A percentile compares a stretch with the other conserved stretches of the same genome.
Conservation (phyloP, 2,113 vertebrate species). For the Chelonoidis abingdonii region DNA sequence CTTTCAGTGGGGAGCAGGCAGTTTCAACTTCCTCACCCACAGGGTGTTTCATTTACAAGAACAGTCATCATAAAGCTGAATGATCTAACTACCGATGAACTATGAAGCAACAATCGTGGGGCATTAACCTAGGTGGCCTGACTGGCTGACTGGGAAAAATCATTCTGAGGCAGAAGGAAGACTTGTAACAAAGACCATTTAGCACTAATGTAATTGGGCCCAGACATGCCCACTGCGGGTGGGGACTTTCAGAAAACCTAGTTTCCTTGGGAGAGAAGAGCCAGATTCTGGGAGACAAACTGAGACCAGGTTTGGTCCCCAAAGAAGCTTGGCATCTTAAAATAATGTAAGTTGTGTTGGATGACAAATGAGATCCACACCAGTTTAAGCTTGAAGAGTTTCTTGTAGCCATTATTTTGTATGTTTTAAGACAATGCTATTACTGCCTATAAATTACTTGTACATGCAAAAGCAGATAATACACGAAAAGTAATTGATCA, state of each 20-base stretch:
- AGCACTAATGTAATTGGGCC: not conserved
- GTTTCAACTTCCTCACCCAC: not conserved
- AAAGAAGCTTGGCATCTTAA: not conserved
- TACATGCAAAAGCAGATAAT: not conserved
- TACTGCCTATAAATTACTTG: not conserved
- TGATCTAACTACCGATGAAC: accelerated
- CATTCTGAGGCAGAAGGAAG: not conserved
- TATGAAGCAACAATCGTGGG: not conserved
- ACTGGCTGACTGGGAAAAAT: not conserved
- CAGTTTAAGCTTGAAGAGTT: not conserved
- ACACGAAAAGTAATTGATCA: not conserved
- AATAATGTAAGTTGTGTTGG: not conserved
- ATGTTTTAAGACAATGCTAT: not conserved
- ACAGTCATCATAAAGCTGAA: not conserved
- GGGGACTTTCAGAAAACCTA: not conserved
- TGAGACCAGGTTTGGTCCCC: not conserved
- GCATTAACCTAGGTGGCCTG: not conserved
- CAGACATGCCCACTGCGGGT: not conserved
- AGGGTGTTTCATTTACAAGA: not conserved
- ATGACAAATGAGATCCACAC: not conserved
- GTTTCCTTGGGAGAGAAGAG: not conserved
- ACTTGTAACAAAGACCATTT: not conserved
- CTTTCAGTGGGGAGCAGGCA: not conserved
- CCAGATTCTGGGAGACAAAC: not conserved
- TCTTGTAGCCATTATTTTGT: not conserved